Evolutionary conservation across 2,888 invertebrate genomes (phyloP).

Genomic region (Caradrina clavipalpis): DNA sequence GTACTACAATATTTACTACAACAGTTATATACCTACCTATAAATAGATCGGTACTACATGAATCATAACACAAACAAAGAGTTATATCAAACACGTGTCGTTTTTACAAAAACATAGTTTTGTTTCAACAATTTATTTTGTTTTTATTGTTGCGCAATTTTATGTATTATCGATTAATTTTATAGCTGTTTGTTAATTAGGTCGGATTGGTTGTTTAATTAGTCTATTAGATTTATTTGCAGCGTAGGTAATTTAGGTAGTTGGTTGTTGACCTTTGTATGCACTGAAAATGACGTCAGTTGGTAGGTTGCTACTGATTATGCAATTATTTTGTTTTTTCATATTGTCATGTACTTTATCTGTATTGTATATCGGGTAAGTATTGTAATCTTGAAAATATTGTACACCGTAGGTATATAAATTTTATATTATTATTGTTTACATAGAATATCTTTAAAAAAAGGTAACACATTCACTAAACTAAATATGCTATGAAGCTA

Average conservation of each 20-base stretch:
- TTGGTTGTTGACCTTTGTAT: background rate
- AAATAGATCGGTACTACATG: conserved; percentile 44
- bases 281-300: background rate
- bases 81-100: conserved; percentile 53
- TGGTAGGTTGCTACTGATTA: no score
- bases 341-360: no score
- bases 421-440: no score
- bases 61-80: conserved; percentile 61
- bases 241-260: background rate
- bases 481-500: no score
- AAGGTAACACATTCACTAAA: no score
- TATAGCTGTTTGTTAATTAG: conserved; percentile 3
- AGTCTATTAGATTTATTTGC: background rate
- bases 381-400: no score
- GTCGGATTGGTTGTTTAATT: background rate
- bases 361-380: no score
- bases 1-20: conserved; percentile 1
- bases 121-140: conserved; percentile 36
- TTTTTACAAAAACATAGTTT: conserved; percentile 61
- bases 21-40: conserved; percentile 6
- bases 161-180: conserved; percentile 20
- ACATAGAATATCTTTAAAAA: no score
- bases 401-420: no score
- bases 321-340: no score
- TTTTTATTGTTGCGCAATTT: conserved; percentile 55